Evolutionary conservation across 1,140 invertebrate genomes (phyloP).

Genomic region (Drosophila simulans): DNA sequence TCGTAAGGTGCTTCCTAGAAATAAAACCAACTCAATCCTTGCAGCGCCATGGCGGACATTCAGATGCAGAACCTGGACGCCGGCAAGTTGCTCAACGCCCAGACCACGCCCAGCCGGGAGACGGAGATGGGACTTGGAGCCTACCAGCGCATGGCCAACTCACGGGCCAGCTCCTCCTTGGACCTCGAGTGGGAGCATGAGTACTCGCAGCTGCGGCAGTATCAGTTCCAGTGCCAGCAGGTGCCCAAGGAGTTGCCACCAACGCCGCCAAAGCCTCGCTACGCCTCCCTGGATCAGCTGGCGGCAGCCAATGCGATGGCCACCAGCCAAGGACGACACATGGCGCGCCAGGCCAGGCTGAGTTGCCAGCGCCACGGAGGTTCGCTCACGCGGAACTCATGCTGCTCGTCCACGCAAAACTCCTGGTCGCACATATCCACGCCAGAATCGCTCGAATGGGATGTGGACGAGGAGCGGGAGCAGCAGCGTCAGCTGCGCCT

Average conservation of each 20-base stretch:
- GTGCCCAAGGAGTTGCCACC: constrained; percentile 11
- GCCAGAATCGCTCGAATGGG: constrained; percentile 82
- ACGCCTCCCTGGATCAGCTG: constrained; percentile 61
- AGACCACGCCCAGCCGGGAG: constrained; percentile 57
- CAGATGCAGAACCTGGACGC: constrained; percentile 77
- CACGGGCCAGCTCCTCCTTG: constrained; percentile 76
- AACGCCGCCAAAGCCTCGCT: constrained; percentile 21
- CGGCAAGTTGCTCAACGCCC: constrained; percentile 62
- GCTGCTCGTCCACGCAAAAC: constrained; percentile 72
- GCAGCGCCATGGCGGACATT: constrained; percentile 59
- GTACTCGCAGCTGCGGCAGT: constrained; percentile 65
- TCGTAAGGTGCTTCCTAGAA: constrained; percentile 39
- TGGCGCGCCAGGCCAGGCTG: constrained; percentile 33
- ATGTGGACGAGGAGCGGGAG: constrained; percentile 77
- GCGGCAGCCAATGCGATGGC: constrained; percentile 40
- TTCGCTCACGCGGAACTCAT: constrained; percentile 72
- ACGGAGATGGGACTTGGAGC: constrained; percentile 56
- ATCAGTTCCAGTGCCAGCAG: constrained; percentile 25
- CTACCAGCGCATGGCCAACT: constrained; percentile 54
- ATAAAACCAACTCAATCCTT: neutral
- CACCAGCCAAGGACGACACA: constrained; percentile 47
- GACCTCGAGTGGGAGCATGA: constrained; percentile 84
- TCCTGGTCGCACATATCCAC: constrained; percentile 84
- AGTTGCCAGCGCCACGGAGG: constrained; percentile 50
- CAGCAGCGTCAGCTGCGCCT: constrained; percentile 63